phyloP scores from a whole-genome alignment of 2,888 invertebrate species.

The Bimastos eiseni region DNA sequence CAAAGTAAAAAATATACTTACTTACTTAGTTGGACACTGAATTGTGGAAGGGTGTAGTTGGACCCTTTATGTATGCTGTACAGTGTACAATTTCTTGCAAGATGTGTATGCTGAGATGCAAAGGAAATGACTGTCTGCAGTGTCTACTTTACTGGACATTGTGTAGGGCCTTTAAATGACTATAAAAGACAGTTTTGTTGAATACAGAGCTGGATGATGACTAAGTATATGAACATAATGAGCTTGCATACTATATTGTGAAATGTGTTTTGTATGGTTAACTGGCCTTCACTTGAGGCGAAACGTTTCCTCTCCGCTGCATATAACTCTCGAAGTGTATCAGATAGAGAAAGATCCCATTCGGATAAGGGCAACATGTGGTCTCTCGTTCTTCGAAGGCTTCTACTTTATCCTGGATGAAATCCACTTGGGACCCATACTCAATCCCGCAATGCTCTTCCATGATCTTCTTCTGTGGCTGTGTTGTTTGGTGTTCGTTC shows the following conservation, averaged over 20 bases:
- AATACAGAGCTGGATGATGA: neutral
- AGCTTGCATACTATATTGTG: too few species aligned
- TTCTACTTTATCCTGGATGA: neutral
- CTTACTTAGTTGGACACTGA: too few species aligned
- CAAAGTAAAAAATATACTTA: too few species aligned
- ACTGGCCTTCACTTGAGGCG: neutral
- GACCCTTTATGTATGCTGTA: neutral
- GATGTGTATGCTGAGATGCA: neutral
- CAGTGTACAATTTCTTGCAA: neutral
- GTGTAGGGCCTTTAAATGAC: neutral
- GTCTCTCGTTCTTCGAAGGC: neutral
- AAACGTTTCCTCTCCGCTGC: neutral
- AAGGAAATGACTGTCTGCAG: neutral
- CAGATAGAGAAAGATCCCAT: neutral
- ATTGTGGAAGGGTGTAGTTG: neutral
- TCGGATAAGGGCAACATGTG: neutral
- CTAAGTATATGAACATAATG: neutral
- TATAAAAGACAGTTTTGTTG: neutral
- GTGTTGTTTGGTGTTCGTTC: neutral
- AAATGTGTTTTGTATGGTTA: neutral
- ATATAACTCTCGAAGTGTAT: neutral
- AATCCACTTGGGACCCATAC: neutral
- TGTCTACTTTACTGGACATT: neutral
- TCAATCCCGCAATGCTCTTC: neutral
- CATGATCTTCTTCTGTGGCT: neutral